A percentile compares a stretch with the other conserved stretches of the same genome.
Conservation (phyloP, 2,113 vertebrate genomes). For the Stigmatopora argus region DNA sequence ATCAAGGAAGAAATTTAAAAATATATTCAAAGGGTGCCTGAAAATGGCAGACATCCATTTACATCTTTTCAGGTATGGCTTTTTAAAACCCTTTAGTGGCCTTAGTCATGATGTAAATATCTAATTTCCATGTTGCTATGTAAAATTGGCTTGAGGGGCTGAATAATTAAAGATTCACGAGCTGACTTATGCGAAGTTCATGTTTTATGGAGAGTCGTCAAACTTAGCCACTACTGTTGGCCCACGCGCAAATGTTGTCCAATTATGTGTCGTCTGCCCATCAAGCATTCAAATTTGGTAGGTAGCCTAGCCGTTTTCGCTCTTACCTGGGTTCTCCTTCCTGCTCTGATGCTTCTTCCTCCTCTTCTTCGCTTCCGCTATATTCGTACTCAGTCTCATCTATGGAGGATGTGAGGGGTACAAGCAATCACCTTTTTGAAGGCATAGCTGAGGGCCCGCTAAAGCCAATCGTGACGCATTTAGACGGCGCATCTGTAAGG, state of each 20-base stretch:
- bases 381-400: conserved; percentile 99
- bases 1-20: too few species aligned
- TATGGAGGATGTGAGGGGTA: conserved; percentile 38
- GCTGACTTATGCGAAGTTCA: background rate
- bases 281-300: background rate
- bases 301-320: too few species aligned
- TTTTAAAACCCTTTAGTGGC: too few species aligned
- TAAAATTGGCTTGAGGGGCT: background rate
- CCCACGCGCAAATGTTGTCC: background rate
- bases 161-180: background rate
- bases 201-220: background rate
- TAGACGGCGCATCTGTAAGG: background rate
- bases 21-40: too few species aligned
- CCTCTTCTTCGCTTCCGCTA: conserved; percentile 97
- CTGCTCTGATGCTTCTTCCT: conserved; percentile 94
- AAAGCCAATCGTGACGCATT: too few species aligned
- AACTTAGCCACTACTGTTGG: background rate
- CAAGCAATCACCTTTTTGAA: background rate
- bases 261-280: background rate
- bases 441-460: too few species aligned
- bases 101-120: too few species aligned
- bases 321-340: conserved; percentile 91
- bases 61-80: too few species aligned
- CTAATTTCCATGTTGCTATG: background rate
- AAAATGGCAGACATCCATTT: too few species aligned